A percentile compares a stretch with the other conserved stretches of the same genome.
phyloP scores from a whole-genome alignment of 2,888 invertebrate genomes.

The Parnassius mnemosyne region DNA sequence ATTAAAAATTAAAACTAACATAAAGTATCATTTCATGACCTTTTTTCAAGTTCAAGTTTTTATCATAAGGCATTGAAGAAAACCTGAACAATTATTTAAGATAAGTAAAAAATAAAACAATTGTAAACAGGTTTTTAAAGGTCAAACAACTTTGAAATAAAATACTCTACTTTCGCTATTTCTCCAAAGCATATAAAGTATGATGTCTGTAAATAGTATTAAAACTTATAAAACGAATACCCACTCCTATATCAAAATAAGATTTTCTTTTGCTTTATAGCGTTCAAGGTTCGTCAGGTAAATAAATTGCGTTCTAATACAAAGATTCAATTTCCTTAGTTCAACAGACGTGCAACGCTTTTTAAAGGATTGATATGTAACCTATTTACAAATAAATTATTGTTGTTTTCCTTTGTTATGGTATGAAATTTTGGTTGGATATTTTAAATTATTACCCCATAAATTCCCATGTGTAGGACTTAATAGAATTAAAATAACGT shows the following conservation, averaged over 20 bases:
- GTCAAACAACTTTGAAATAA: not conserved
- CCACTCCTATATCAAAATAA: conserved; percentile 26
- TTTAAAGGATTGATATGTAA: not conserved
- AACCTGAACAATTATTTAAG: too few relatives aligned
- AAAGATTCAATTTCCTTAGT: conserved; percentile 73
- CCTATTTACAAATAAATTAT: not conserved
- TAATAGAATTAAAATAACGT: too few relatives aligned
- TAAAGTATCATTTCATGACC: too few relatives aligned
- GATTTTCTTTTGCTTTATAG: conserved; percentile 63
- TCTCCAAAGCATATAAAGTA: not conserved
- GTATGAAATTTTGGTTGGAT: not conserved
- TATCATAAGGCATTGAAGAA: too few relatives aligned
- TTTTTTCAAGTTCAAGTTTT: too few relatives aligned
- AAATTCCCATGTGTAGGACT: too few relatives aligned
- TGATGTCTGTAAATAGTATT: not conserved
- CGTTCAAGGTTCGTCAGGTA: conserved; percentile 61
- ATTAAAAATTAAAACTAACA: too few relatives aligned
- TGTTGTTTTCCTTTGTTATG: not conserved
- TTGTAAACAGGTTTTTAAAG: too few relatives aligned
- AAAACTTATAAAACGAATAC: not conserved
- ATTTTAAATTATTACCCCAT: not conserved
- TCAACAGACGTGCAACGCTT: conserved; percentile 47
- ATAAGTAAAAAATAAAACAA: too few relatives aligned
- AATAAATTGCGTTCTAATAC: conserved; percentile 73
- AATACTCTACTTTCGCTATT: not conserved